A percentile compares a stretch with the other conserved stretches of the same genome.
These are phyloP conservation scores for Cardiocondyla obscurior DNA, from an alignment of 1,140 invertebrate genomes.

Conservation along the genomic window DNA sequence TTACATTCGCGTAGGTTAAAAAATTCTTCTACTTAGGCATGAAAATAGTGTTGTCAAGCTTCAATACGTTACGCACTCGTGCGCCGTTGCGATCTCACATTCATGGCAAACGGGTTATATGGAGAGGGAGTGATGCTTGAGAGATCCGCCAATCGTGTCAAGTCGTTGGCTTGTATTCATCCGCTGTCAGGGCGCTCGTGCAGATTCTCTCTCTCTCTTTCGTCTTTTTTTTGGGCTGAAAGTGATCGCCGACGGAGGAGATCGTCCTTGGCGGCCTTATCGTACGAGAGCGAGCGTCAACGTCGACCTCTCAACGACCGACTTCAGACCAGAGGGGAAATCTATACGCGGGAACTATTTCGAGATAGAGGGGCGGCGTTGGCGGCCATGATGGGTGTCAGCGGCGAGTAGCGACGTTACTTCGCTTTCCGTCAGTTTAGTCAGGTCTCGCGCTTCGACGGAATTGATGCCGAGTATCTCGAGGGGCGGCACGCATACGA, in stretches of 20 bases:
- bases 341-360: conserved; percentile 68
- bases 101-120: neutral
- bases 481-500: conserved; percentile 44
- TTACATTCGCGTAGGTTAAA: neutral
- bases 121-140: conserved; percentile 39
- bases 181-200: conserved; percentile 34
- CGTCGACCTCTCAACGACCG: neutral
- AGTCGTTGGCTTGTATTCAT: conserved; percentile 59
- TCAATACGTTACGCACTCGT: conserved; percentile 19
- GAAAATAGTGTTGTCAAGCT: neutral
- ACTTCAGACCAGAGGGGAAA: neutral
- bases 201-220: neutral
- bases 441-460: conserved; percentile 75
- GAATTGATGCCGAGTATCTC: conserved; percentile 66
- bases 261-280: neutral
- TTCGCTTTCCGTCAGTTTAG: conserved; percentile 73
- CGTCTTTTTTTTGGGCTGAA: neutral
- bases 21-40: neutral
- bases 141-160: conserved; percentile 50
- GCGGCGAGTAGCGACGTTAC: conserved; percentile 79
- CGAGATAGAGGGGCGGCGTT: conserved; percentile 69
- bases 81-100: conserved; percentile 55
- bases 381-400: conserved; percentile 84
- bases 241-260: neutral
- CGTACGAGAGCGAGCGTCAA: neutral